Evolutionary conservation across 2,113 vertebrate genomes (phyloP), one percentile per base, ranked within the genome.

Genomic region (Albula goreensis): DNA sequence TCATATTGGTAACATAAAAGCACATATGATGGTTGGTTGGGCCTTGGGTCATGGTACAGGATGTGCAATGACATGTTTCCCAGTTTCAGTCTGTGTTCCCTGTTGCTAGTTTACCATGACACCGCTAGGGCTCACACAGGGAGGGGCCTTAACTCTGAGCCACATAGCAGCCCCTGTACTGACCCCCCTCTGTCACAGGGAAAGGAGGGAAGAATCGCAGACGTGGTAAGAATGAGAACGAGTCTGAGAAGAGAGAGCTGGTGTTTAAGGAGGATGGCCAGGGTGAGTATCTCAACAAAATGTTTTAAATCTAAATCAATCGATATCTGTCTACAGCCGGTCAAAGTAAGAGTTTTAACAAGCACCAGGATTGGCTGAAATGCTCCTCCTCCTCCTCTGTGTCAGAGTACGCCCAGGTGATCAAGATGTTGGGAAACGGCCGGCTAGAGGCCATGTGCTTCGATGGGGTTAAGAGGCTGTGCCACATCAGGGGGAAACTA

Each of bases 161-260:
- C 31, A 41, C 31, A 41, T 1, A 41, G 31, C 31, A 41, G 31
- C 31, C 31, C 31, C 31, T 41, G 31, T 41, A 41, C 31, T 41
- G 31, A 41, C 31, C 31, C 31, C 31, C 31, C 31, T 41, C 31
- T 41, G 31, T 41, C 31, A 41, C 91, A 99, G 98, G 98, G 90
- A 99, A 99, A 92, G 98, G 98, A 98, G 98, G 98, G 94, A 99
- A 99, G 95, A 99, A 99, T 19, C 95, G 98, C 89, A 95, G 98
- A 91, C 97, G 98, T 96, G 98, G 98, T 95, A 99, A 99, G 96
- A 99, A 99, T 86, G 98, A 99, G 88, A 99, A 99, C 89, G 98
- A 99, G 90, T 99, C 98, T 0, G 98, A 99, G 93, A 99, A 99
- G 93, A 97, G 98, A 93, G 98, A 99, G 91, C 90, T 99, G 92